Evolutionary conservation across 2,888 invertebrate genomes (phyloP), one percentile per base, ranked within the genome.

Genomic region (Tromatobia lineatoria): DNA sequence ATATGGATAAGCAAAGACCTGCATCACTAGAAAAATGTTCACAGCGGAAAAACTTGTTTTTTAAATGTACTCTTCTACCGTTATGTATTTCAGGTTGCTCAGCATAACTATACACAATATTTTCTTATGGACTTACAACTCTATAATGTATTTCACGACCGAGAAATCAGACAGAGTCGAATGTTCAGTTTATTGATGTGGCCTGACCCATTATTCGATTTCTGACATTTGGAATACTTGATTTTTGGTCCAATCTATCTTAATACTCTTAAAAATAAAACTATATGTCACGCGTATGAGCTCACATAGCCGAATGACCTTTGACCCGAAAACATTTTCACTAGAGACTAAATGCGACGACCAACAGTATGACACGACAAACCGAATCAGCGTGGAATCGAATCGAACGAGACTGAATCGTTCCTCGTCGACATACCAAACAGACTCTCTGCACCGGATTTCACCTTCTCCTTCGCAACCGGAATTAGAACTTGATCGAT

Each of bases 401-500:
- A 45, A 29, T 29, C n/a, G n/a, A n/a, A 54, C 38, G 42, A 57
- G 71, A 54, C 66, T 75, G 45, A 61, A 69, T 80, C 52, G 47
- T 59, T 38, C 57, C 47, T 54, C 45, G 59, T 61, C 67, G 50
- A 83, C 66, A 50, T 29, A 18, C 13, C 29, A 34, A 23, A 50
- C 38, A 10, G 38, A 38, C 38, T 38, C 54, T 64, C 57, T 61
- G 69, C 64, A 70, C 70, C 54, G 34, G 61, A 84, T 84, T 79
- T 75, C 70, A 45, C 70, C 54, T 25, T 57, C 75, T 84, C 74
- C 74, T 57, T 59, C 66, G 50, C 57, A 75, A 66, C 81, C 70
- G 54, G 77, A 83, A 80, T 80, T 85, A 70, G 80, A 83, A 75
- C 85, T 69, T 85, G 85, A 85, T 85, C 80, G 85, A 85, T 85